These are phyloP conservation scores for Callyntrura guangdongensis DNA, from an alignment of 2,888 invertebrate genomes.

Conservation along the genomic window DNA sequence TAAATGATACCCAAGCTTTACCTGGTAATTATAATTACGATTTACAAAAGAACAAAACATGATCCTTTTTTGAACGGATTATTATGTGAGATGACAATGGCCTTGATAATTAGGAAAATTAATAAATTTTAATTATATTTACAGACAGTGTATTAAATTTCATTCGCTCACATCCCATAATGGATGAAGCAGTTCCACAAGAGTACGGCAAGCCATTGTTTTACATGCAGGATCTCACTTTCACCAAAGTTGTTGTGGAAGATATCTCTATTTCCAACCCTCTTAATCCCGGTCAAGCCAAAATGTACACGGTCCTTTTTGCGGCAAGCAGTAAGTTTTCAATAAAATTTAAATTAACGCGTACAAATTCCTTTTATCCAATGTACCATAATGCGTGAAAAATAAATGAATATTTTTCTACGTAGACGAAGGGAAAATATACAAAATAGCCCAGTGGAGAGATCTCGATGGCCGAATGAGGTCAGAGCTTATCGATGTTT, in stretches of 20 bases:
- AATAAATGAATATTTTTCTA: no score
- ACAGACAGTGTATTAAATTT: constrained; percentile 96
- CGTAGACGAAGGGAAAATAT: constrained; percentile 94
- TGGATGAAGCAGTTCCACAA: constrained; percentile 98
- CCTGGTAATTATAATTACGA: constrained; percentile 88
- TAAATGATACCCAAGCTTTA: constrained; percentile 96
- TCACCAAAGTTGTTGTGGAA: constrained; percentile 96
- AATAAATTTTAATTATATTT: no score
- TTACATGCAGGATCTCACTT: constrained; percentile 96
- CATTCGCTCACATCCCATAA: constrained; percentile 98
- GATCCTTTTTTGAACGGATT: no score
- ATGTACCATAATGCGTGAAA: neutral
- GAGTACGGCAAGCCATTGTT: constrained; percentile 98
- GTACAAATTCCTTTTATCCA: no score
- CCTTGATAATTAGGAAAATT: no score
- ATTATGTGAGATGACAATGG: no score
- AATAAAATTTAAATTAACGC: no score
- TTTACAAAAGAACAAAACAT: no score
- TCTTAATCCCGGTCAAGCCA: constrained; percentile 90
- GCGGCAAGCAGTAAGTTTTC: constrained; percentile 95
- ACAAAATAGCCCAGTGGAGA: constrained; percentile 98
- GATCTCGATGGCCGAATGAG: constrained; percentile 92
- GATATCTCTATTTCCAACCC: constrained; percentile 93
- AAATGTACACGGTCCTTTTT: constrained; percentile 91
- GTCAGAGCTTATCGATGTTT: constrained; percentile 95